Evolutionary conservation across 2,797 vertebrate species (phyloP).

Genomic region (Chaetophractus vellerosus): DNA sequence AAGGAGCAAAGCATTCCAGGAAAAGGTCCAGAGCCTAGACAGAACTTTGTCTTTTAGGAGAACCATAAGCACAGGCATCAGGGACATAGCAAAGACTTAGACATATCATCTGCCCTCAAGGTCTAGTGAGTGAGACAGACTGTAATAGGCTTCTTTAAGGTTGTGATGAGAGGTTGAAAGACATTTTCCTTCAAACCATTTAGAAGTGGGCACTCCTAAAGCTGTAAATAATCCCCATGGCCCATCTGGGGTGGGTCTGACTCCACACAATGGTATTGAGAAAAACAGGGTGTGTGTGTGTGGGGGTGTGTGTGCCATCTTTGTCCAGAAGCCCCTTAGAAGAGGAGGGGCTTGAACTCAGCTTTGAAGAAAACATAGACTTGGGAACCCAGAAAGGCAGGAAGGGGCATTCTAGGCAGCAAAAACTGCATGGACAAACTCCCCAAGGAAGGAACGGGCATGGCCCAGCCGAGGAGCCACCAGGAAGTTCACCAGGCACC

Average conservation of each 20-base stretch:
- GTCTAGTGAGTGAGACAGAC: neutral
- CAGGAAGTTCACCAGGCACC: neutral
- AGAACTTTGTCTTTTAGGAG: slow-evolving; percentile 26
- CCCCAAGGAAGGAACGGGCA: neutral
- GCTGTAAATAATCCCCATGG: neutral
- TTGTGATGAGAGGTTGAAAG: neutral
- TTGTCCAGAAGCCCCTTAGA: neutral
- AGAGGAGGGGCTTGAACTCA: neutral
- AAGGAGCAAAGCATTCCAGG: neutral
- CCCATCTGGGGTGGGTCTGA: no score
- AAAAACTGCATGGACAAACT: neutral
- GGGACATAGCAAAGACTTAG: slow-evolving; percentile 6
- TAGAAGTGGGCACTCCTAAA: neutral
- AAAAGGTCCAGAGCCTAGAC: neutral
- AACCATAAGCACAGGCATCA: neutral
- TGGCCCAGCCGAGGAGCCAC: neutral
- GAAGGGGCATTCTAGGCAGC: neutral
- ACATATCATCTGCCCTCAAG: neutral
- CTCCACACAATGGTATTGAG: neutral
- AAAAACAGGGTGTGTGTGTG: neutral
- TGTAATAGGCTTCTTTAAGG: neutral
- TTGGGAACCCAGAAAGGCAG: neutral
- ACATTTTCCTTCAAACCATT: neutral
- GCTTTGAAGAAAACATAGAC: neutral
- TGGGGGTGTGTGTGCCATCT: neutral